Base-by-base conservation (phyloP, 2,113 vertebrate genomes). In the Ceyx melanurus region DNA sequence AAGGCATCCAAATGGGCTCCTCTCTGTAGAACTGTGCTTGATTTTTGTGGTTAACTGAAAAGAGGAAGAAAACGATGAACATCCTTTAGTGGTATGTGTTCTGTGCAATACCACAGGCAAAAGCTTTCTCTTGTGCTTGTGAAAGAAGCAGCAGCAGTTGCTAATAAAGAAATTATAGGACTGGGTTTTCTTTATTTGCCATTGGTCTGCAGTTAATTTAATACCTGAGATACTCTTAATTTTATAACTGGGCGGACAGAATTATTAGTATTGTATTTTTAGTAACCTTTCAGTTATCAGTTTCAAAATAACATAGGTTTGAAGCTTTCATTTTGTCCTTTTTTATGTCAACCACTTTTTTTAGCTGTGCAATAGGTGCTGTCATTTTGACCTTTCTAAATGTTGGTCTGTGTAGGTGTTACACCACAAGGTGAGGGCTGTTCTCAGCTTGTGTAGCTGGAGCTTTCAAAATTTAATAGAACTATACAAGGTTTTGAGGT, bases 1-100 rank as follows among this genome's bases (percentile, higher is more conserved):
- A 71, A 86, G 80, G 17, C 61, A 92, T 94, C 92, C 78, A 95
- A 86, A 74, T 72, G 86, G 65, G 13, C 46, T 93, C 4, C 45
- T 91, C 26, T 93, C 68, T 68, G 57, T 88, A 58, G 88, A 82
- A 67, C 75, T 33, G n/a, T 4, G 13, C 75, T 89, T 86, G 62
- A 85, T 78, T 77, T 96, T 94, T 95, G 93, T 89, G 96, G 91
- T 95, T 92, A 93, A 83, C 80, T 91, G 73, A 78, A 90, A 70
- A 92, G 78, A 92, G 75, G 74, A 97, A 93, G 84, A 96, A 79
- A 95, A 79, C 65, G 77, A 61, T 93, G 91, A 94, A 89, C 68
- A 90, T 97, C 79, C 95, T 94, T 78, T 88, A 85, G 90, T 87
- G 80, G 65, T 95, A 80, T 76, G 53, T 88, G 25, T 94, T 93